These are phyloP conservation scores for Galaxias olidus DNA, from an alignment of 2,797 vertebrate species.

Conservation along the genomic window DNA sequence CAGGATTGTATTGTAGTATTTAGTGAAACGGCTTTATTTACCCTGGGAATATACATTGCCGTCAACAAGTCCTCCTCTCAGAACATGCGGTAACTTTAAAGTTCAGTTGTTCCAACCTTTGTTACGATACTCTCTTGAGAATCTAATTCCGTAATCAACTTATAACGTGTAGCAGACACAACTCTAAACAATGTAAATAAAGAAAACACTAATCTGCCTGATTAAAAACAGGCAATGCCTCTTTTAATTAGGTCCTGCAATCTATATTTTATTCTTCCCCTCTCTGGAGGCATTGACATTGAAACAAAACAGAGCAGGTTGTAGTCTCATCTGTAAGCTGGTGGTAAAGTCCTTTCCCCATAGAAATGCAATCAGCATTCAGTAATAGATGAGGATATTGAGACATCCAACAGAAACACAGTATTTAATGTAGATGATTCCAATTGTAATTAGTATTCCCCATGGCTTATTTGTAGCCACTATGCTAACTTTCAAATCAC, in stretches of 20 bases:
- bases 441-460: slow-evolving; percentile 57
- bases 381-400: slow-evolving; percentile 34
- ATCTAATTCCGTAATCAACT: slow-evolving; percentile 56
- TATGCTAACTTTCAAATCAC: slow-evolving; percentile 13
- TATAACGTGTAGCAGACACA: slow-evolving; percentile 33
- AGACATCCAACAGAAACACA: slow-evolving; percentile 52
- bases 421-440: slow-evolving; percentile 29
- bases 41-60: too few relatives aligned
- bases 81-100: too few relatives aligned
- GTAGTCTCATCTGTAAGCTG: slow-evolving; percentile 51
- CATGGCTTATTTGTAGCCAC: too few relatives aligned
- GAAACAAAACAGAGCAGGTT: slow-evolving; percentile 43
- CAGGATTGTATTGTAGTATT: too few relatives aligned
- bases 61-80: too few relatives aligned
- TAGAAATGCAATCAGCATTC: slow-evolving; percentile 58
- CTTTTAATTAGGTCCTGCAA: slow-evolving; percentile 69
- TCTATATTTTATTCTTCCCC: slow-evolving; percentile 53
- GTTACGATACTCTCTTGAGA: slow-evolving; percentile 43
- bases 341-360: slow-evolving; percentile 40
- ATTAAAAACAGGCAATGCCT: slow-evolving; percentile 69
- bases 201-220: slow-evolving; percentile 54
- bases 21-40: too few relatives aligned
- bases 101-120: slow-evolving; percentile 36
- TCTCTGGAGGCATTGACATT: slow-evolving; percentile 44
- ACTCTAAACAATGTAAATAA: slow-evolving; percentile 42